Evolutionary conservation across 53 echinoderm and acorn worm genomes (phyloP).

Genomic region (Astropecten irregularis): DNA sequence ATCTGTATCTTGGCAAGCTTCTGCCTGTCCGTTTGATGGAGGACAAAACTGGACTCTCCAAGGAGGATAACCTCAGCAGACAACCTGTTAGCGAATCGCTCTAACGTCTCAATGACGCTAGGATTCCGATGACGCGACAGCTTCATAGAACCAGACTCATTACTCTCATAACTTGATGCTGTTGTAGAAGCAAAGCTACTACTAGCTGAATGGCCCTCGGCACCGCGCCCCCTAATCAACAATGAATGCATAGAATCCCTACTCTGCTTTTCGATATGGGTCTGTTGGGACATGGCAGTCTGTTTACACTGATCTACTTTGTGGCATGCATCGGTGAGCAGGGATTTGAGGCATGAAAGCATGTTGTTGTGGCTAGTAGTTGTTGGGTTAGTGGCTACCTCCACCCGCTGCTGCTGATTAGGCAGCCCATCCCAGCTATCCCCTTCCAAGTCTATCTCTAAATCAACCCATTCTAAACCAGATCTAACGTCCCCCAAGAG

Average conservation of each 20-base stretch:
- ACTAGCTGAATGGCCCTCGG: constrained; percentile 23
- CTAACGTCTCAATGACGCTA: constrained; percentile 27
- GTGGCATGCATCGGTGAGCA: constrained; percentile 58
- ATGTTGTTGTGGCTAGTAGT: constrained; percentile 50
- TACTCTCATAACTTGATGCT: constrained; percentile 40
- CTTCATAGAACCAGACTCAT: neutral
- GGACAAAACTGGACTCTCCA: constrained; percentile 28
- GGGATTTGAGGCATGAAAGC: constrained; percentile 54
- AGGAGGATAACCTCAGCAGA: constrained; percentile 47
- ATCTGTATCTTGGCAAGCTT: constrained; percentile 47
- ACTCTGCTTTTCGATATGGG: constrained; percentile 54
- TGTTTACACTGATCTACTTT: constrained; percentile 57
- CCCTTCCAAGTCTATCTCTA: constrained; percentile 38
- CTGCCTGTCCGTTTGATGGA: constrained; percentile 41
- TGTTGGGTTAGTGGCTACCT: constrained; percentile 50
- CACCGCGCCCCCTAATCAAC: constrained; percentile 26
- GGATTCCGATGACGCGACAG: constrained; percentile 3
- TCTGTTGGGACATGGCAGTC: constrained; percentile 48
- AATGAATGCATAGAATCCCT: constrained; percentile 6
- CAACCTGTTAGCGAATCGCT: constrained; percentile 43
- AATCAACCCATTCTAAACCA: constrained; percentile 45
- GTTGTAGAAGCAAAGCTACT: constrained; percentile 27
- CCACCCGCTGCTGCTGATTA: constrained; percentile 45
- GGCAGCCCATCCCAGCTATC: constrained; percentile 26
- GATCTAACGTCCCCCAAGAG: constrained; percentile 46